A percentile compares a stretch with the other conserved stretches of the same genome.
These are phyloP conservation scores for Thelaira solivaga DNA, from an alignment of 2,888 invertebrate genomes.

Conservation along the genomic window DNA sequence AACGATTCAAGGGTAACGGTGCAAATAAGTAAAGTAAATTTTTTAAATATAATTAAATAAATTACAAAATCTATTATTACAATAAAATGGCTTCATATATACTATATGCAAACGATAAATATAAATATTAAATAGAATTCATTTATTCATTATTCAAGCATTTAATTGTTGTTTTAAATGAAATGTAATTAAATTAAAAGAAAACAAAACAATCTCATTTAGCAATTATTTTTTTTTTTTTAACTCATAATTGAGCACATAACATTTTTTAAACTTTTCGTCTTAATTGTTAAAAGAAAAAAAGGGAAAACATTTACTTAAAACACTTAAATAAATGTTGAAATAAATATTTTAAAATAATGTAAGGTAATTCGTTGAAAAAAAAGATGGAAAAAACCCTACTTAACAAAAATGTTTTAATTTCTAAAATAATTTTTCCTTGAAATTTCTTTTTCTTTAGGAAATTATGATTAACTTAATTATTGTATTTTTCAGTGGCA, in stretches of 20 bases:
- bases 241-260: too few relatives aligned
- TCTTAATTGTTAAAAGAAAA: conserved; percentile 32
- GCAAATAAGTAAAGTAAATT: too few relatives aligned
- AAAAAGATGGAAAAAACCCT: conserved; percentile 40
- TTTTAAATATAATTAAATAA: conserved; percentile 15
- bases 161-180: background rate
- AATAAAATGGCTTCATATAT: background rate
- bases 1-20: too few relatives aligned
- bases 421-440: background rate
- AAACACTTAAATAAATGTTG: conserved; percentile 13
- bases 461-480: background rate
- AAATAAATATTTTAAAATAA: background rate
- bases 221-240: conserved; percentile 8
- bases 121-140: background rate
- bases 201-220: conserved; percentile 22
- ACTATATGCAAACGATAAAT: too few relatives aligned
- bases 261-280: conserved; percentile 16
- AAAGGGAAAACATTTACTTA: too few relatives aligned
- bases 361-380: conserved; percentile 40
- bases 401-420: background rate
- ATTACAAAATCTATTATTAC: conserved; percentile 6
- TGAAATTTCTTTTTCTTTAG: background rate
- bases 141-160: too few relatives aligned
- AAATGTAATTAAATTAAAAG: conserved; percentile 1
- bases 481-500: background rate